Evolutionary conservation across 2,888 invertebrate genomes (phyloP), one percentile per base, ranked within the genome.

Genomic region (Caenorhabditis auriculariae): DNA sequence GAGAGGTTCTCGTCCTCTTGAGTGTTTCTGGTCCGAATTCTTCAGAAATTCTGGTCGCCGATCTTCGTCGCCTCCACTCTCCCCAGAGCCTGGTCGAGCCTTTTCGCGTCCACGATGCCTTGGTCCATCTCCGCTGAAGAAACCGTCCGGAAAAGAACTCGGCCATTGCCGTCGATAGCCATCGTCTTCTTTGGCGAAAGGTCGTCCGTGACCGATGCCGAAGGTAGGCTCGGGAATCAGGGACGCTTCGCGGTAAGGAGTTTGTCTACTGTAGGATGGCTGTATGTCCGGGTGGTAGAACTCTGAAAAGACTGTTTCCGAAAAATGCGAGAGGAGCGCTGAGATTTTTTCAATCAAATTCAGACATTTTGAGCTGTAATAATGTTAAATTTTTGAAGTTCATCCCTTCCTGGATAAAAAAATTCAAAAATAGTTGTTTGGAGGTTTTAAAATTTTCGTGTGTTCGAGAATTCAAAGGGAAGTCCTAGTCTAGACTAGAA

Each of bases 191-290:
- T 9, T 12, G 9, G 35, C 9, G 9, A 12, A 12, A n/a, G 9
- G 35, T 32, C 35, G 35, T 12, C n/a, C 61, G 38, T 61, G 61
- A 17, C 61, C 61, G 6, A 61, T 52, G 12, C 61, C 61, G 24
- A 57, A 61, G 4, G 55, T 54, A 26, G 61, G 47, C 17, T 61
- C 54, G 2, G 61, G 61, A 46, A 61, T 53, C 7, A 57, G 56
- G 4, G 56, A 48, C 44, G 54, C 53, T 19, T 62, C 60, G 29
- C 62, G 32, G 29, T 49, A 66, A 6, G 66, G 66, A 12, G 66
- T 66, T 38, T 60, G 58, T n/a, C 62, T 29, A 47, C 66, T 66
- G 54, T 66, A 66, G 4, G 56, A 27, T 6, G 66, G 66, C 41
- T 61, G 56, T 5, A 57, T 29, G 32, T 56, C 61, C 7, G 55